phyloP scores from a whole-genome alignment of 2,113 vertebrate genomes.

The Melanerpes formicivorus region DNA sequence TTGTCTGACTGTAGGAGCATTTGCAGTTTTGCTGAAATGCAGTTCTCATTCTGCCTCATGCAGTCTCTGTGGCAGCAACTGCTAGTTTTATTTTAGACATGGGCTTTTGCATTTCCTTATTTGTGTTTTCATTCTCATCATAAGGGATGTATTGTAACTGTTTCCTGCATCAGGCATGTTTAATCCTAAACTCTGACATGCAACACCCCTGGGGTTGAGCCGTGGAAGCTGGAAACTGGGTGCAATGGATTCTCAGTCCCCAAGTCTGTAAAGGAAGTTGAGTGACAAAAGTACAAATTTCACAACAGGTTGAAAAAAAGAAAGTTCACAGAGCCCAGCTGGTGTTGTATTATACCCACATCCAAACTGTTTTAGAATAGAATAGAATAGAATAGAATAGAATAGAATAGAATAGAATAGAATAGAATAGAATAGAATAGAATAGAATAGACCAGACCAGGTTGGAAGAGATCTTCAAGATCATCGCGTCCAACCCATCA shows the following conservation, averaged over 20 bases:
- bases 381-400: not conserved
- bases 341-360: not conserved
- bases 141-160: not conserved
- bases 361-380: not conserved
- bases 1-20: slow-evolving; percentile 2
- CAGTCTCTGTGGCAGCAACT: not conserved
- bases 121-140: slow-evolving; percentile 31
- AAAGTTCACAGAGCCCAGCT: not conserved
- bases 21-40: slow-evolving; percentile 38
- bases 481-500: too few relatives aligned
- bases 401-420: not conserved
- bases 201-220: not conserved
- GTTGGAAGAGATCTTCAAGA: too few relatives aligned
- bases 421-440: not conserved
- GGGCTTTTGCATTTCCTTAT: slow-evolving; percentile 39
- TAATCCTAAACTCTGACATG: not conserved
- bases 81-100: slow-evolving; percentile 20
- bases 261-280: not conserved
- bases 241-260: not conserved
- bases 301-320: not conserved
- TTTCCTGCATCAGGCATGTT: not conserved
- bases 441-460: too few relatives aligned
- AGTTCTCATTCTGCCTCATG: slow-evolving; percentile 11
- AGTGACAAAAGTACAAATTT: not conserved
- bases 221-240: slow-evolving; percentile 10